Percentiles rank a stretch among this genome's conserved stretches.
phyloP scores from a whole-genome alignment of 2,113 vertebrate species.

The Malurus alboscapulatus region DNA sequence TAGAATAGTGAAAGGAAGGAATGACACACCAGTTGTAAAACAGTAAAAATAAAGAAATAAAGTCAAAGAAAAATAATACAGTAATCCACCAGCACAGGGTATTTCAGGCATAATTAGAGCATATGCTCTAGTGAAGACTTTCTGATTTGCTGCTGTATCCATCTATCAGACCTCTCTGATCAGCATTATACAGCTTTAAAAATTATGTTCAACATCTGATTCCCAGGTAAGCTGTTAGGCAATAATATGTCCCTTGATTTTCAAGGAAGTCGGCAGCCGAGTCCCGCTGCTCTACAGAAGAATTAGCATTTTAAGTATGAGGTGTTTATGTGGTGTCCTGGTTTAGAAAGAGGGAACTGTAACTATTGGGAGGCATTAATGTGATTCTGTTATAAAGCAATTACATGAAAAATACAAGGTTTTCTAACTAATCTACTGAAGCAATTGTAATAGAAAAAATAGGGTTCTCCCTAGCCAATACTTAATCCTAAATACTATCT shows the following conservation, averaged over 20 bases:
- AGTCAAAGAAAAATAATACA: background rate
- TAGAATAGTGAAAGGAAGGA: background rate
- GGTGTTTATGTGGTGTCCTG: background rate
- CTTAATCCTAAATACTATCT: background rate
- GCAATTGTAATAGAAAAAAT: background rate
- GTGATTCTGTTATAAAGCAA: background rate
- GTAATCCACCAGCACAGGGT: background rate
- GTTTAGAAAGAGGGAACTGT: background rate
- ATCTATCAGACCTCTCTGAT: background rate
- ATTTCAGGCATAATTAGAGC: background rate
- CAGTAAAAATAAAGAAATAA: background rate
- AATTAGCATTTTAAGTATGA: background rate
- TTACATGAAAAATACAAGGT: background rate
- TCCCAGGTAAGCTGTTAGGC: background rate
- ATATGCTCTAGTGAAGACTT: background rate
- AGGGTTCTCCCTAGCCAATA: background rate
- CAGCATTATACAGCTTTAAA: background rate
- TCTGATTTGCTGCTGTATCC: background rate
- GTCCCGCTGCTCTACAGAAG: background rate
- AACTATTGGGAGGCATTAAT: background rate
- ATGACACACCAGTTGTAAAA: background rate
- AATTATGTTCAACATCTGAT: background rate
- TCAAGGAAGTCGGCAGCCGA: background rate
- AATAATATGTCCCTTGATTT: background rate
- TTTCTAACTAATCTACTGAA: background rate